Conservation (phyloP, 2,888 invertebrate species). For the Thalpophila matura region DNA sequence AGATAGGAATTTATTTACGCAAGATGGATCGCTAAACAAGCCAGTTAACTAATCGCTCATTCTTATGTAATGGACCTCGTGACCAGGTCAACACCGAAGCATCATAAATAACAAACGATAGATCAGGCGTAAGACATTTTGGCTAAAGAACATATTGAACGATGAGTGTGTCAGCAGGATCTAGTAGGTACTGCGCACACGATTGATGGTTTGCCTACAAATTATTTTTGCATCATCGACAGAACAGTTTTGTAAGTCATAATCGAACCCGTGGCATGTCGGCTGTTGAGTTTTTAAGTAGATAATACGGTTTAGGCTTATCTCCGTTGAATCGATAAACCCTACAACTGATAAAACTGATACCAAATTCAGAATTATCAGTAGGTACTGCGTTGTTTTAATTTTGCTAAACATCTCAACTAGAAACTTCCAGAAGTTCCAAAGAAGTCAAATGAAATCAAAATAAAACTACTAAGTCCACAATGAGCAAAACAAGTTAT, state of each 20-base stretch:
- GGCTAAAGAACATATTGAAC: slow-evolving; percentile 20
- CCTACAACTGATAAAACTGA: slow-evolving; percentile 23
- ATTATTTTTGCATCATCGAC: slow-evolving; percentile 16
- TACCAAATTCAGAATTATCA: slow-evolving; percentile 23
- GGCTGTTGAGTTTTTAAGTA: background rate
- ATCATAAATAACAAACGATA: slow-evolving; percentile 40
- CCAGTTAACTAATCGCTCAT: slow-evolving; percentile 45
- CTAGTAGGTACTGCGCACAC: slow-evolving; percentile 18
- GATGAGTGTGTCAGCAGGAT: slow-evolving; percentile 17
- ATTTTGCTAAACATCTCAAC: slow-evolving; percentile 1
- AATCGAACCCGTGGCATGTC: background rate
- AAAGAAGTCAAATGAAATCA: background rate
- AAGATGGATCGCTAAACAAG: slow-evolving; percentile 56
- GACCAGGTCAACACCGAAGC: slow-evolving; percentile 37
- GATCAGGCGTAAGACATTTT: slow-evolving; percentile 12
- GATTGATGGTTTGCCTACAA: slow-evolving; percentile 15
- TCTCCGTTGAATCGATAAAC: slow-evolving; percentile 30
- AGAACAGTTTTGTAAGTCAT: slow-evolving; percentile 12
- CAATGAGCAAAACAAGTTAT: slow-evolving; percentile 24
- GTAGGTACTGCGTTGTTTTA: slow-evolving; percentile 27
- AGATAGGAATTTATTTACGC: slow-evolving; percentile 50
- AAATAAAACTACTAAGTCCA: slow-evolving; percentile 13
- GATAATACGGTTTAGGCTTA: slow-evolving; percentile 28
- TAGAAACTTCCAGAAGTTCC: slow-evolving; percentile 26
- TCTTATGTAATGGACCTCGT: slow-evolving; percentile 52